Evolutionary conservation across 1,140 invertebrate species (phyloP).

Genomic region (Leptestheria dahalacensis): DNA sequence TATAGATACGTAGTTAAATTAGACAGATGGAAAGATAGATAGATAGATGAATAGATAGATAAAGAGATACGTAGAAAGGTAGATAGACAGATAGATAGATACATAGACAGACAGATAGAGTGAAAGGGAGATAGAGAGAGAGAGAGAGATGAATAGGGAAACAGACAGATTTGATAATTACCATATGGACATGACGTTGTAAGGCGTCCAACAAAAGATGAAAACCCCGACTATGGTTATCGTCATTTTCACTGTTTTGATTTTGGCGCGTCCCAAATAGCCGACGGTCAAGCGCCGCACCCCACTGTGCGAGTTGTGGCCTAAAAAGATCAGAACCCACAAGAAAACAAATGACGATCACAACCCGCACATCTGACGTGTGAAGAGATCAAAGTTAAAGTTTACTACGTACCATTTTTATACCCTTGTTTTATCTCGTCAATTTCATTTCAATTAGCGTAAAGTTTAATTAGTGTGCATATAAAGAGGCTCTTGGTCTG

Average conservation of each 20-base stretch:
- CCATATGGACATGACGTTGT: constrained; percentile 73
- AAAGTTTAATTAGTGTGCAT: no score
- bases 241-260: constrained; percentile 85
- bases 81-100: neutral
- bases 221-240: constrained; percentile 83
- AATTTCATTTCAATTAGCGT: no score
- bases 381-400: no score
- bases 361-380: no score
- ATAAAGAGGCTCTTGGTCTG: no score
- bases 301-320: constrained; percentile 45
- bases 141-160: neutral
- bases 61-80: neutral
- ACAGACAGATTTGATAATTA: constrained; percentile 31
- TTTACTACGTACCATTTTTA: no score
- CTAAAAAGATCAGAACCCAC: no score
- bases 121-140: neutral
- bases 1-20: no score
- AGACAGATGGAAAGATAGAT: neutral
- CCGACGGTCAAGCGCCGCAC: constrained; percentile 62
- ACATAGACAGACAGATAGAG: neutral
- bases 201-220: constrained; percentile 84
- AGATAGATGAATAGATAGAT: neutral
- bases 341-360: no score
- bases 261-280: constrained; percentile 62
- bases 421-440: no score